These are phyloP conservation scores for Phenganax subtilis DNA, from an alignment of 92 coral and sea anemone species.

Conservation along the genomic window DNA sequence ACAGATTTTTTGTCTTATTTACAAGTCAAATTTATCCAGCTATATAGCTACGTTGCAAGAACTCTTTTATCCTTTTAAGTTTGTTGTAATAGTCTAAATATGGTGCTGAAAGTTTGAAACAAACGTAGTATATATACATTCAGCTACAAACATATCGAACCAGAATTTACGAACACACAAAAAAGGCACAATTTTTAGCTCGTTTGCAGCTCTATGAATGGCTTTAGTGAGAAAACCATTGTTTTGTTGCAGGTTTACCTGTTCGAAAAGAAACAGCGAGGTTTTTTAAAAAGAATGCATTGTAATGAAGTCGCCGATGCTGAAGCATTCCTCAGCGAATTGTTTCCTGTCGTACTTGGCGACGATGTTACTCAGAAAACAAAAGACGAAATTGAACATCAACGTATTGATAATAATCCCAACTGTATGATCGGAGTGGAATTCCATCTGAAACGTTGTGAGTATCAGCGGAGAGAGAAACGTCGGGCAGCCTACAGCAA, in stretches of 20 bases:
- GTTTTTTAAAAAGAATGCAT: constrained; percentile 18
- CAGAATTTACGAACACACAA: background rate
- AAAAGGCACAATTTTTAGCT: background rate
- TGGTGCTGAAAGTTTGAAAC: too few species aligned
- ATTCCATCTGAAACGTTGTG: constrained; percentile 13
- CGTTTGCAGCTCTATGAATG: background rate
- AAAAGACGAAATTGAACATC: constrained; percentile 12
- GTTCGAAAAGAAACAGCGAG: constrained; percentile 18
- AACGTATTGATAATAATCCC: background rate
- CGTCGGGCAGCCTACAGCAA: background rate
- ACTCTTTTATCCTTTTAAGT: too few species aligned
- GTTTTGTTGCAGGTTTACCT: background rate
- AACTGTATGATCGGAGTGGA: constrained; percentile 18
- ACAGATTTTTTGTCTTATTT: too few species aligned
- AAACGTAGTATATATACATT: too few species aligned
- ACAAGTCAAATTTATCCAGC: too few species aligned
- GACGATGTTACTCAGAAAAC: constrained; percentile 16
- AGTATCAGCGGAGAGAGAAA: background rate
- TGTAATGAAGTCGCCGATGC: constrained; percentile 28
- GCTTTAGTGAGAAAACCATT: background rate
- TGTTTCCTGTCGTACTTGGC: constrained; percentile 13
- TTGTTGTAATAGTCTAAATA: too few species aligned
- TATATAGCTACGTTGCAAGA: too few species aligned
- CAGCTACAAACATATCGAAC: too few species aligned
- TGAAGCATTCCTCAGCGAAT: constrained; percentile 12